A percentile compares a stretch with the other conserved stretches of the same genome.
These are phyloP conservation scores for Heterotilapia buettikoferi DNA, from an alignment of 2,113 vertebrate species.

Conservation along the genomic window DNA sequence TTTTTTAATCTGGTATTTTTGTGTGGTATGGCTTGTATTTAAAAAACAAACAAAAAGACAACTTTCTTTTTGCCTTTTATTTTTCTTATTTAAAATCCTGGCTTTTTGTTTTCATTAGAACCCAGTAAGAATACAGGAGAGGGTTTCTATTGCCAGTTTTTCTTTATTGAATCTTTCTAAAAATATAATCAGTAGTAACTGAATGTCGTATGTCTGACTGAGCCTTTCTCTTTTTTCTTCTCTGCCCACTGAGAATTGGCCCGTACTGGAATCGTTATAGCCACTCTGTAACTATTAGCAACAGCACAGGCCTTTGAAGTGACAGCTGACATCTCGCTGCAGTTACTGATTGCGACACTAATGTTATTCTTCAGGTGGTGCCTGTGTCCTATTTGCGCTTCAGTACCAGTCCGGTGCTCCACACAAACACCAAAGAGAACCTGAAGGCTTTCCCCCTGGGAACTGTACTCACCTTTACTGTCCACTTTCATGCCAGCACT, in stretches of 20 bases:
- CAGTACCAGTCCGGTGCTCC: slow-evolving; percentile 78
- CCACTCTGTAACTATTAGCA: neutral
- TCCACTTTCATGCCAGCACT: slow-evolving; percentile 87
- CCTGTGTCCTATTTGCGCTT: slow-evolving; percentile 88
- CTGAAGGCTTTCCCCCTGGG: slow-evolving; percentile 83
- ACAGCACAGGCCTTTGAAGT: neutral
- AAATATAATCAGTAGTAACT: neutral
- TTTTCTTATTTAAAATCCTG: neutral
- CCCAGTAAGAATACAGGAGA: neutral
- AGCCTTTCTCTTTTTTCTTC: neutral
- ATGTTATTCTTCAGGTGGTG: slow-evolving; percentile 75
- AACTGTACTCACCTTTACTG: slow-evolving; percentile 78
- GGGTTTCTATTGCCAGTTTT: neutral
- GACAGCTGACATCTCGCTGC: neutral
- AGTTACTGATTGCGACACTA: neutral
- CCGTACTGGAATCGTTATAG: neutral
- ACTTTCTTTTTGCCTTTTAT: neutral
- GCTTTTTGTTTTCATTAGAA: neutral
- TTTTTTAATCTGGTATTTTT: neutral
- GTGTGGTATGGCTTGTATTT: neutral
- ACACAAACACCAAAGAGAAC: slow-evolving; percentile 67
- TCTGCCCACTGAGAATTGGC: neutral
- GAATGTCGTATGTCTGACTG: neutral
- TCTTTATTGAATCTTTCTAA: neutral
- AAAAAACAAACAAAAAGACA: neutral